Conservation (phyloP, 1,140 invertebrate species). For the Saccostrea glomerata region DNA sequence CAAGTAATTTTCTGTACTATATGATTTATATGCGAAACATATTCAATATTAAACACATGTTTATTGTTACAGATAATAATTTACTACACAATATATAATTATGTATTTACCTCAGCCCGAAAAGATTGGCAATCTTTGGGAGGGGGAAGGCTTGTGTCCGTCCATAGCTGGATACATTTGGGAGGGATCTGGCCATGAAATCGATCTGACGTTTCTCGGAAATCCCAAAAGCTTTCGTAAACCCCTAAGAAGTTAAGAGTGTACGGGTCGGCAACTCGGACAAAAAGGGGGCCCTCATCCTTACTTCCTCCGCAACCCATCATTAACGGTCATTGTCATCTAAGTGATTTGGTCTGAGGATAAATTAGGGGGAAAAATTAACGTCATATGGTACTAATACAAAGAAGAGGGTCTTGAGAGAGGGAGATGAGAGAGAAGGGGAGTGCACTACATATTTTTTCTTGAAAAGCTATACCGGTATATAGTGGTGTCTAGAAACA, state of each 20-base stretch:
- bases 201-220: background rate
- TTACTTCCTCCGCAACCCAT: slow-evolving; percentile 28
- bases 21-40: no score
- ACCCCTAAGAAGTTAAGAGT: slow-evolving; percentile 10
- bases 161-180: slow-evolving; percentile 10
- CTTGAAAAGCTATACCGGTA: no score
- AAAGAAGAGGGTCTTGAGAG: background rate
- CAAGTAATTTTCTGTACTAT: no score
- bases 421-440: slow-evolving; percentile 5
- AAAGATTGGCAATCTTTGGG: background rate
- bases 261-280: background rate
- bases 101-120: slow-evolving; percentile 27
- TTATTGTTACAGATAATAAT: background rate
- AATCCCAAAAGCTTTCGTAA: slow-evolving; percentile 42
- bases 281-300: background rate
- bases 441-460: background rate
- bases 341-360: background rate
- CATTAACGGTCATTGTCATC: background rate
- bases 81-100: no score
- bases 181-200: background rate
- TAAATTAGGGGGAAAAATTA: background rate
- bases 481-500: no score
- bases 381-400: background rate
- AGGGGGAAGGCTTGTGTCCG: background rate
- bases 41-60: no score